Evolutionary conservation across 2,888 invertebrate species (phyloP).

Genomic region (Lithophane semibrunnea): DNA sequence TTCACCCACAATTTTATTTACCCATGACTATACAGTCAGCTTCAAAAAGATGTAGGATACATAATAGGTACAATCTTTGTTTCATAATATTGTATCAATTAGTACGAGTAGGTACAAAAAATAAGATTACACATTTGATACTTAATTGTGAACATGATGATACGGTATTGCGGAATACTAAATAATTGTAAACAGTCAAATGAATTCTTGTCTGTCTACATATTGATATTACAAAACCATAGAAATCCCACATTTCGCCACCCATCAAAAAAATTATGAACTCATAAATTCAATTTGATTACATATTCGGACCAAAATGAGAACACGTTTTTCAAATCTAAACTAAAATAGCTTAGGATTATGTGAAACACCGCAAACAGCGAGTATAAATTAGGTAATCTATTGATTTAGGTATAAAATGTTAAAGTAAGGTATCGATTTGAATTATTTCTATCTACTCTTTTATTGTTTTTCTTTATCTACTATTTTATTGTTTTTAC

Average conservation of each 20-base stretch:
- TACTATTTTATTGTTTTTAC: no score
- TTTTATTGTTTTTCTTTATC: neutral
- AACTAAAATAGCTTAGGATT: neutral
- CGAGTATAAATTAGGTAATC: neutral
- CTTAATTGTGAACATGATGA: neutral
- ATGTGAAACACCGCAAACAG: slow-evolving; percentile 4
- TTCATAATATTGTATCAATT: neutral
- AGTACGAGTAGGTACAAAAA: no score
- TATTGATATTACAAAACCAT: neutral
- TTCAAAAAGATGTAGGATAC: neutral
- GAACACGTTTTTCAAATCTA: neutral
- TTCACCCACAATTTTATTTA: neutral
- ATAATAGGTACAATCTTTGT: neutral
- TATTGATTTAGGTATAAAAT: neutral
- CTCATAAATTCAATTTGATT: slow-evolving; percentile 24
- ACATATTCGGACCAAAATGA: slow-evolving; percentile 1
- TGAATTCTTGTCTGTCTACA: neutral
- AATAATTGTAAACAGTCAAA: neutral
- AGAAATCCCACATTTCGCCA: neutral
- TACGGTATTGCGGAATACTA: neutral
- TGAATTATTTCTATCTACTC: neutral
- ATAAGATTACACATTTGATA: no score
- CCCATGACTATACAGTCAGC: neutral
- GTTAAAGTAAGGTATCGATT: no score
- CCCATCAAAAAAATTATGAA: neutral